Base-by-base conservation (phyloP, 2,888 invertebrate genomes). In the Drosophila kambysellisi region DNA sequence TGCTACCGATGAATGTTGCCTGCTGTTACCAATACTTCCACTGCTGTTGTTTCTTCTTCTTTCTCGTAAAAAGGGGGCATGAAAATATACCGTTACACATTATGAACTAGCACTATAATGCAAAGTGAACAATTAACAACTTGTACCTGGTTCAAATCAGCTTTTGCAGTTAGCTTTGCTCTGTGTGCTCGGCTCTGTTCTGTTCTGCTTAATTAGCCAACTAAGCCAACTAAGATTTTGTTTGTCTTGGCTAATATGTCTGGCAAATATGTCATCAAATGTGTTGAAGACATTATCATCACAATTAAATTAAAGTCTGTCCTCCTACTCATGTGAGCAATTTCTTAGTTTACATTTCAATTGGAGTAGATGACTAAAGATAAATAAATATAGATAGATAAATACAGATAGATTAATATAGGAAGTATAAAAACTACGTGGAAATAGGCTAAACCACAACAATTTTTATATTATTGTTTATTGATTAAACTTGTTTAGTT, bases 81-180 rank as follows among this genome's bases (percentile, higher is more conserved):
- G 77, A 54, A 67, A 71, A 62, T 67, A 54, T 74, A 87, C 83
- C 82, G 85, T 89, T 83, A 78, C 78, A 67, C 59, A 58, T 62
- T 67, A 76, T 76, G 67, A 76, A 74, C 88, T 88, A 70, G 76
- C 90, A 89, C 64, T 76, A 82, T 72, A 74, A 89, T 88, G 90
- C 85, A 85, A 89, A 84, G 85, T 88, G 88, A 74, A 76, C 88
- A 84, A 89, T 84, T 89, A 89, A 71, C 90, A 82, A 74, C 74
- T 67, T 59, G 61, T 61, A 56, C 56, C 29, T 56, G 73, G 54
- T 62, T 67, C 37, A 66, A 77, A 69, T 77, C 64, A 56, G 39
- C 41, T 43, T 63, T 60, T 51, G 53, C 61, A 63, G 43, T 65
- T 60, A 57, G 43, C 70, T 62, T 29, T 33, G 4, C 37, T 53